A percentile compares a stretch with the other conserved stretches of the same genome.
Conservation (phyloP, 2,888 invertebrate genomes). For the Artemia sinica region DNA sequence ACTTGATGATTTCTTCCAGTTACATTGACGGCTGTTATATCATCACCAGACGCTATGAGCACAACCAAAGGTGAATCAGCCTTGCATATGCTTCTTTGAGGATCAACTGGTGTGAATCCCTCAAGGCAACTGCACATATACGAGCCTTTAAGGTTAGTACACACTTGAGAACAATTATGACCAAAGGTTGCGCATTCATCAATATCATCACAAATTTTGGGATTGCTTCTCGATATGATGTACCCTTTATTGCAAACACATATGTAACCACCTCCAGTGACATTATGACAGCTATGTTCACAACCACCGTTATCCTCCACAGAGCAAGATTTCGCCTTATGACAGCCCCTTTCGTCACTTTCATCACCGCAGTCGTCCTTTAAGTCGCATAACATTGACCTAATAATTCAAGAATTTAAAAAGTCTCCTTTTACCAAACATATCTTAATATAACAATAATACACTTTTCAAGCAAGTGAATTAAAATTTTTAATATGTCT, state of each 20-base stretch:
- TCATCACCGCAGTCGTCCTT: slow-evolving; percentile 78
- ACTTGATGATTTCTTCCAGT: slow-evolving; percentile 42
- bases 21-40: slow-evolving; percentile 55
- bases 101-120: slow-evolving; percentile 58
- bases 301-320: slow-evolving; percentile 51
- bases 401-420: background rate
- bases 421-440: too few relatives aligned
- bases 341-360: slow-evolving; percentile 79
- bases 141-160: slow-evolving; percentile 75
- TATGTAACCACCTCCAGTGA: slow-evolving; percentile 61
- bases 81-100: slow-evolving; percentile 63
- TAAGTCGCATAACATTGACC: slow-evolving; percentile 59
- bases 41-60: slow-evolving; percentile 64
- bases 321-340: slow-evolving; percentile 29
- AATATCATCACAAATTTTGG: slow-evolving; percentile 68
- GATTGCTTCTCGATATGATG: slow-evolving; percentile 57
- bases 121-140: slow-evolving; percentile 69
- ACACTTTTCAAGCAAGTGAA: too few relatives aligned
- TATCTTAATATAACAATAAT: too few relatives aligned
- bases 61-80: slow-evolving; percentile 46
- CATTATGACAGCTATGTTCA: slow-evolving; percentile 72
- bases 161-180: slow-evolving; percentile 83
- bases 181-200: slow-evolving; percentile 68
- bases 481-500: too few relatives aligned
- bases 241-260: slow-evolving; percentile 77